Evolutionary conservation across 2,888 invertebrate species (phyloP).

Genomic region (Meghimatium bilineatum): DNA sequence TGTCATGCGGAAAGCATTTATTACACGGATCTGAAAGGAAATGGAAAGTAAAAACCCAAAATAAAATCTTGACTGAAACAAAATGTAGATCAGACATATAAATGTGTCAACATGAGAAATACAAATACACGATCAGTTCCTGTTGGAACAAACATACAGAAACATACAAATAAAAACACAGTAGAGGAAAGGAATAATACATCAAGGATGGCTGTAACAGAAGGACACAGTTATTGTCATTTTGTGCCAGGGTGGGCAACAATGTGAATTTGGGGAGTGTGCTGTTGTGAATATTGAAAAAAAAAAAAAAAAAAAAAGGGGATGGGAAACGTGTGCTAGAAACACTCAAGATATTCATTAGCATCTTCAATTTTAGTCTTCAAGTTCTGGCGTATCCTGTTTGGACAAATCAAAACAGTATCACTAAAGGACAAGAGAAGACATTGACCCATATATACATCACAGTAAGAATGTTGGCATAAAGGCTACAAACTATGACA

Average conservation of each 20-base stretch:
- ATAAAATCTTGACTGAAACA: constrained; percentile 29
- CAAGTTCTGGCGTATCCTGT: no score
- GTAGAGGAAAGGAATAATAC: not conserved
- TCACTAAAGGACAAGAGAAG: no score
- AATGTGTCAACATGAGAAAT: not conserved
- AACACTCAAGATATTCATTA: not conserved
- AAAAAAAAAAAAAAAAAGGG: not conserved
- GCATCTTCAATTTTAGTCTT: no score
- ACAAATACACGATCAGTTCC: not conserved
- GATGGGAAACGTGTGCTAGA: not conserved
- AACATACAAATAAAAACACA: not conserved
- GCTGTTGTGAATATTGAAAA: not conserved
- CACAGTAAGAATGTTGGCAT: no score
- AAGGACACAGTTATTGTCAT: not conserved
- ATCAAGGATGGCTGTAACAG: not conserved
- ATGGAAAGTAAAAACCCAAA: constrained; percentile 53
- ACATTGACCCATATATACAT: no score
- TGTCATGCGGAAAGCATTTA: constrained; percentile 99
- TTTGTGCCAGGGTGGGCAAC: not conserved
- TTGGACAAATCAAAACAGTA: no score
- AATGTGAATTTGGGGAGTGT: not conserved
- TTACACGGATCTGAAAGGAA: constrained; percentile 95
- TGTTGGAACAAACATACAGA: not conserved
- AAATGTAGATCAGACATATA: not conserved
- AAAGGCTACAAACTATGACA: constrained; percentile 9